Evolutionary conservation across 2,113 vertebrate genomes (phyloP), one percentile per base, ranked within the genome.

Genomic region (Callocephalon fimbriatum): DNA sequence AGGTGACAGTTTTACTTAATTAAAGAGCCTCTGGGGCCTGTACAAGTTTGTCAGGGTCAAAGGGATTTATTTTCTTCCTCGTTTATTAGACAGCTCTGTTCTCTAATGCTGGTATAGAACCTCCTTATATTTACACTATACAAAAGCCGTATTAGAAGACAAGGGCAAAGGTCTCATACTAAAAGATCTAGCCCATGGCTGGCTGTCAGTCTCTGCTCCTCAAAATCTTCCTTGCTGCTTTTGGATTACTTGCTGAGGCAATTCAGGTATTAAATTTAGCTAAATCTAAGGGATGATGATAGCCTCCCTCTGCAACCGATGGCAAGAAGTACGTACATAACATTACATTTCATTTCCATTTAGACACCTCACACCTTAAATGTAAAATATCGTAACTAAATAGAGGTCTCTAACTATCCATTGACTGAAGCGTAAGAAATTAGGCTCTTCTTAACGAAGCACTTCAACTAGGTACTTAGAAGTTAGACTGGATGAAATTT

Each of bases 1-100:
- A 94, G 81, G 90, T 95, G 84, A 79, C 80, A 91, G 87, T 94
- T 93, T 86, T 87, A 95, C 81, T 91, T 88, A 71, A 91, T 90
- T 90, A 94, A 93, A 85, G 58, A 83, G 53, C 42, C 81, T 91
- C 93, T 62, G 50, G 62, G 59, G 37, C 66, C 61, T 79, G 48
- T 11, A 65, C 47, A 87, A 79, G n/a, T 85, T 16, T 0, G 0
- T 45, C 58, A 95, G 92, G 84, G 71, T 93, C 85, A 86, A 0
- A 0, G 31, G 45, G 48, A 94, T 82, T 93, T 94, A 85, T 72
- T 93, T 93, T 89, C 58, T 76, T 79, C 48, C 70, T 73, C 3
- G 0, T 56, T 66, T 91, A 68, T 79, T 65, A 83, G 71, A 82
- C 44, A 58, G 61, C 78, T 73, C 53, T 88, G n/a, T 22, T 96